Conservation (phyloP, 2,888 invertebrate genomes). For the Xestia ashworthii region DNA sequence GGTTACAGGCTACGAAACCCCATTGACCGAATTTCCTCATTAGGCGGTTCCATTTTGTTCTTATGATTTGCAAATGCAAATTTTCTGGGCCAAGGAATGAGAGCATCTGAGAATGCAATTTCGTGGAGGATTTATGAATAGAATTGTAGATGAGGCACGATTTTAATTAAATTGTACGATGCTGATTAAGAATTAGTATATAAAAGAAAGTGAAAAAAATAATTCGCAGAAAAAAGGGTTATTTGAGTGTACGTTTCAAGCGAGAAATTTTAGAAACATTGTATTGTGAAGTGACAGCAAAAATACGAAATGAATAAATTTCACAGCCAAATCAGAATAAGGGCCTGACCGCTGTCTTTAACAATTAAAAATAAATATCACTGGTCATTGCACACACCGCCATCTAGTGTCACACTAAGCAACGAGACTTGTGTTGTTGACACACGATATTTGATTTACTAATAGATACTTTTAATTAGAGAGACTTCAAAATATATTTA, state of each 20-base stretch:
- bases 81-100: constrained; percentile 55
- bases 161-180: constrained; percentile 53
- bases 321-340: background rate
- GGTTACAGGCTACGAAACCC: background rate
- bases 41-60: constrained; percentile 58
- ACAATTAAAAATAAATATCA: no score
- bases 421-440: no score
- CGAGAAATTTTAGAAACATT: background rate
- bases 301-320: background rate
- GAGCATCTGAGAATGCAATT: constrained; percentile 59
- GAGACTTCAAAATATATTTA: background rate
- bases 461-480: no score
- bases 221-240: constrained; percentile 2
- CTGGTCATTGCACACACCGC: no score
- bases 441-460: no score
- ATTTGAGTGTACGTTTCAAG: background rate
- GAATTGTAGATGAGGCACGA: constrained; percentile 59
- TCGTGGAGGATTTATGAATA: constrained; percentile 52
- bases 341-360: background rate
- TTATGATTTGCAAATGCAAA: constrained; percentile 57
- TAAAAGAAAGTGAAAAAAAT: background rate
- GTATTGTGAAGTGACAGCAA: background rate
- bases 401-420: no score
- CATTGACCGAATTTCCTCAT: constrained; percentile 33
- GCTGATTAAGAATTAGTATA: constrained; percentile 44